Percentiles rank a stretch among this genome's conserved stretches.
These are phyloP conservation scores for Acleris laterana DNA, from an alignment of 2,888 invertebrate species.

Conservation along the genomic window DNA sequence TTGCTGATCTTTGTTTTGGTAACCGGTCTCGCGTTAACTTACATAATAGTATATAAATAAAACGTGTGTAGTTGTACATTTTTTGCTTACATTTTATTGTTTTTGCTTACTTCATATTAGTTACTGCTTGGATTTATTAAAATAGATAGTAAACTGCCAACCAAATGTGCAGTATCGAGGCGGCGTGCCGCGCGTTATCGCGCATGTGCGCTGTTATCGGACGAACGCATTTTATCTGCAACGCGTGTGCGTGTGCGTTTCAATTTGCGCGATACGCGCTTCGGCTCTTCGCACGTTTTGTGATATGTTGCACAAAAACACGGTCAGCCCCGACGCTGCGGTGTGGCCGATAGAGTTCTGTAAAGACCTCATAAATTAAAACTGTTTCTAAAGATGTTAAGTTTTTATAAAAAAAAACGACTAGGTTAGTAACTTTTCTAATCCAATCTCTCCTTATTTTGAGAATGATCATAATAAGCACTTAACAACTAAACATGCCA, in stretches of 20 bases:
- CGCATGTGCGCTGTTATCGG: slow-evolving; percentile 62
- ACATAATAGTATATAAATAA: slow-evolving; percentile 2
- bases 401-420: no score
- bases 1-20: slow-evolving; percentile 30
- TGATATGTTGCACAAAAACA: slow-evolving; percentile 48
- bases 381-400: no score
- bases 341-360: slow-evolving; percentile 6
- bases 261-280: slow-evolving; percentile 74
- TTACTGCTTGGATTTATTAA: neutral
- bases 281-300: slow-evolving; percentile 61
- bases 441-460: no score
- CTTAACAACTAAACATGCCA: no score
- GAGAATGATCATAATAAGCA: no score
- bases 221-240: slow-evolving; percentile 73
- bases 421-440: no score
- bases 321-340: slow-evolving; percentile 1
- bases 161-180: slow-evolving; percentile 60
- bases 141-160: slow-evolving; percentile 45
- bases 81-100: neutral
- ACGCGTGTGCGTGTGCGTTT: slow-evolving; percentile 71
- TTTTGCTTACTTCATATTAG: neutral
- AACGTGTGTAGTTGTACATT: slow-evolving; percentile 29
- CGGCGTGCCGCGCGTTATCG: slow-evolving; percentile 62
- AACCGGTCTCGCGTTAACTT: slow-evolving; percentile 25
- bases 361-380: neutral